phyloP scores from a whole-genome alignment of 2,797 vertebrate species.

The Gymnothorax javanicus region DNA sequence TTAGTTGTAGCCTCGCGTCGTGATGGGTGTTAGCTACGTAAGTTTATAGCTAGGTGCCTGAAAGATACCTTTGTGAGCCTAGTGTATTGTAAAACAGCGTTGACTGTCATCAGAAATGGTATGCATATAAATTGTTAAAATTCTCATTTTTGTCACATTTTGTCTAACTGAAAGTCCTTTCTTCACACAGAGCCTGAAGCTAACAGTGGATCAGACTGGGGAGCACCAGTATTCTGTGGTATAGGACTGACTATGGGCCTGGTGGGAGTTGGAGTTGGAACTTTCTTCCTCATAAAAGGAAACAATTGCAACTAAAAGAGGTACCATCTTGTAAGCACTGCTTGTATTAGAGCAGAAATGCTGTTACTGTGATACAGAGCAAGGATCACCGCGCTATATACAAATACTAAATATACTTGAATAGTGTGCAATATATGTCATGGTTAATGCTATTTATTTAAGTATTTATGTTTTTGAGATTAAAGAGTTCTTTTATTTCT shows the following conservation, averaged over 20 bases:
- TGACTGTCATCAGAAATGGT: too few relatives aligned
- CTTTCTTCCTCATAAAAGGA: constrained; percentile 48
- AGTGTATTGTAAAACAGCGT: too few relatives aligned
- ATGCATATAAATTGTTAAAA: background rate
- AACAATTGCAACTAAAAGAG: constrained; percentile 39
- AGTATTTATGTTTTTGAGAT: too few relatives aligned
- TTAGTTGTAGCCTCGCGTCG: too few relatives aligned
- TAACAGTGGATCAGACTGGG: constrained; percentile 31
- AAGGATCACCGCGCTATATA: too few relatives aligned
- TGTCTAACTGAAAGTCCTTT: constrained; percentile 8
- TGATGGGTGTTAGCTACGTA: too few relatives aligned
- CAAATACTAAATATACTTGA: too few relatives aligned
- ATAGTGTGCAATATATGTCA: too few relatives aligned
- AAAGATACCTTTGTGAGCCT: too few relatives aligned
- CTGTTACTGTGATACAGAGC: background rate
- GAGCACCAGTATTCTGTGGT: constrained; percentile 40
- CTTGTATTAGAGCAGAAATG: background rate
- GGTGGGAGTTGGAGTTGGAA: constrained; percentile 49
- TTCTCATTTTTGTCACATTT: background rate
- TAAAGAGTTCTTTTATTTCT: too few relatives aligned
- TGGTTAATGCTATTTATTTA: too few relatives aligned
- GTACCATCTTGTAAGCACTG: background rate
- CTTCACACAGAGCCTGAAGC: constrained; percentile 38
- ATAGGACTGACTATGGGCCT: constrained; percentile 50
- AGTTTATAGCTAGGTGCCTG: too few relatives aligned